phyloP scores from a whole-genome alignment of 2,888 invertebrate species.

The Oscheius sp. region DNA sequence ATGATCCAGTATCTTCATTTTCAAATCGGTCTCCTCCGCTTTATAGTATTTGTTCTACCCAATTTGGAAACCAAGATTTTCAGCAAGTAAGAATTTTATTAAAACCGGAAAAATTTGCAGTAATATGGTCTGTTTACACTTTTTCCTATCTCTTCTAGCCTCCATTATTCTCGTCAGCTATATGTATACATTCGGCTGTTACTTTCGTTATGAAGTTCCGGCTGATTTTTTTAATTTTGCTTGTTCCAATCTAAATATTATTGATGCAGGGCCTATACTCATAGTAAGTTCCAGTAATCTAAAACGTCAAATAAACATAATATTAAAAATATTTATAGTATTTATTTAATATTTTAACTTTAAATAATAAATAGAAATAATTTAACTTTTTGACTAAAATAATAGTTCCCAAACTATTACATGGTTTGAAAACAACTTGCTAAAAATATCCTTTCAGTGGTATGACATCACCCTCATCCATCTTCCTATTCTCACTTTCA shows the following conservation, averaged over 20 bases:
- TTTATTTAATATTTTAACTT: too few species aligned
- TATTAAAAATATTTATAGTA: too few species aligned
- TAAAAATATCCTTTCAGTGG: neutral
- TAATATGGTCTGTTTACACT: neutral
- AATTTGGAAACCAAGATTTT: neutral
- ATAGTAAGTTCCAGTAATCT: neutral
- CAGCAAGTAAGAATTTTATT: neutral
- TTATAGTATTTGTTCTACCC: neutral
- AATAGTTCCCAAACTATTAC: neutral
- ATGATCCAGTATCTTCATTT: neutral
- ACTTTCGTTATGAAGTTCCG: slow-evolving; percentile 13
- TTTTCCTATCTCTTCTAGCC: neutral
- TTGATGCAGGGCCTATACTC: slow-evolving; percentile 1
- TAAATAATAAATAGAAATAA: too few species aligned
- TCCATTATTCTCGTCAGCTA: slow-evolving; percentile 3
- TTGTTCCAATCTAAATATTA: neutral
- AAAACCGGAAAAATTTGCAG: neutral
- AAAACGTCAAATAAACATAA: too few species aligned
- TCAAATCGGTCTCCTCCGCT: neutral
- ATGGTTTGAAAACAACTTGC: too few species aligned
- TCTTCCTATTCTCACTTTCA: neutral
- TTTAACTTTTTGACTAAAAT: neutral
- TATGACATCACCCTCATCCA: neutral
- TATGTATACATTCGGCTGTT: neutral
- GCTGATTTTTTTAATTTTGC: neutral